Evolutionary conservation across 2,797 vertebrate genomes (phyloP), one percentile per base, ranked within the genome.

Genomic region (Malurus splendens): DNA sequence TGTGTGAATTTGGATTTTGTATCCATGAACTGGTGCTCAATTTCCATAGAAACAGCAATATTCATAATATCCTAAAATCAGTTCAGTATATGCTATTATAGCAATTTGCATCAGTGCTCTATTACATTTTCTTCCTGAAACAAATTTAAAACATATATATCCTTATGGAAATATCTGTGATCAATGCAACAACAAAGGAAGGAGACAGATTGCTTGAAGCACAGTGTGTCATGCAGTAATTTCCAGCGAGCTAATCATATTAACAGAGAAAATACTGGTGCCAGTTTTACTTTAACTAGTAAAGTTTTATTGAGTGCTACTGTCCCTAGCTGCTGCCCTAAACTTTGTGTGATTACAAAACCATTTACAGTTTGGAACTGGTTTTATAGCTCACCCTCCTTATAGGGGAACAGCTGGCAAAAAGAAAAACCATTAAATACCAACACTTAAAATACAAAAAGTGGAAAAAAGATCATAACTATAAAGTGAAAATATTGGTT

Each of bases 1-100:
- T 19, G 3, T 32, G n/a, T 73, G 76, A 81, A 44, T 79, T 87
- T 41, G 57, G 41, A 14, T 72, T 74, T 85, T 4, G 1, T 68
- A 39, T 47, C 48, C 48, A 25, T 18, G 72, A 89, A 72, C 41
- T 22, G 33, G 32, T 76, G 71, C 72, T 57, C 28, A 71, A 86
- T 95, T 94, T 92, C 95, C 89, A 91, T 85, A 82, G 93, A 87
- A 97, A 96, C 90, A 86, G 50, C 57, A n/a, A 33, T 71, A 39
- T 66, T 73, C 71, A 7, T 55, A 52, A 9, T 56, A 36, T 12
- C 39, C 36, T 42, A 57, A 75, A 72, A 78, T 41, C 14, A 2
- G 14, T 68, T 88, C 24, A 4, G 68, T 74, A 55, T 61, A 3
- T 41, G 62, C 11, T 70, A 83, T 55, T 22, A 32, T 66, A 73